Percentiles rank a stretch among this genome's conserved stretches.
phyloP scores from a whole-genome alignment of 37 sponge, comb jelly and placozoan genomes.

The Haliclona indistincta region DNA sequence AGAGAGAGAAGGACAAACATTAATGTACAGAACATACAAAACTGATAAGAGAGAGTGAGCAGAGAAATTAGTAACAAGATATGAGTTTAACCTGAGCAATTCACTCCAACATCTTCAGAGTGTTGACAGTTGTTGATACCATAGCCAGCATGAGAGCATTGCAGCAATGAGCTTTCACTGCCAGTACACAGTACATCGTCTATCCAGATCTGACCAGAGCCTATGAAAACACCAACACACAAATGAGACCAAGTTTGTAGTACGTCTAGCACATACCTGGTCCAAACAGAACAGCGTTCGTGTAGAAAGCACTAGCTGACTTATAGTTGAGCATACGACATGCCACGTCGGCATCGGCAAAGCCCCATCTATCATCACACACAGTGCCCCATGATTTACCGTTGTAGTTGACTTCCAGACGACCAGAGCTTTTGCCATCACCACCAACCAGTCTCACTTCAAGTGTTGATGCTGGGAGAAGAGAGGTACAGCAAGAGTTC shows the following conservation, averaged over 20 bases:
- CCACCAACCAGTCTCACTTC: slow-evolving; percentile 18
- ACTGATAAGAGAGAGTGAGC: background rate
- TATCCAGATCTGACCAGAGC: slow-evolving; percentile 51
- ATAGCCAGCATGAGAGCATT: slow-evolving; percentile 52
- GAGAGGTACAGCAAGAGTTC: background rate
- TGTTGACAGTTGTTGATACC: slow-evolving; percentile 42
- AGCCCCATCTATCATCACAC: slow-evolving; percentile 61
- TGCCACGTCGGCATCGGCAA: slow-evolving; percentile 54
- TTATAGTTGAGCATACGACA: slow-evolving; percentile 49
- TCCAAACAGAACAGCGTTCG: background rate
- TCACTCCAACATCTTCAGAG: slow-evolving; percentile 38
- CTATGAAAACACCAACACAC: background rate
- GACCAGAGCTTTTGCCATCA: slow-evolving; percentile 7
- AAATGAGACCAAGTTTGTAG: background rate
- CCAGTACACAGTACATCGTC: slow-evolving; percentile 47
- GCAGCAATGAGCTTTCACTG: slow-evolving; percentile 28
- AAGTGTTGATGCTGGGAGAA: background rate
- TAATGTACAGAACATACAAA: background rate
- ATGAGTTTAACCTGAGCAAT: slow-evolving; percentile 38
- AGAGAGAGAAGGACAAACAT: background rate
- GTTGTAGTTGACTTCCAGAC: slow-evolving; percentile 69
- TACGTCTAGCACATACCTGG: background rate
- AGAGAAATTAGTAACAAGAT: background rate
- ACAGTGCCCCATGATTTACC: slow-evolving; percentile 63
- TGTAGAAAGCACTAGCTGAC: background rate